phyloP scores from a whole-genome alignment of 2,888 invertebrate species.

The Eucera pruinosa region DNA sequence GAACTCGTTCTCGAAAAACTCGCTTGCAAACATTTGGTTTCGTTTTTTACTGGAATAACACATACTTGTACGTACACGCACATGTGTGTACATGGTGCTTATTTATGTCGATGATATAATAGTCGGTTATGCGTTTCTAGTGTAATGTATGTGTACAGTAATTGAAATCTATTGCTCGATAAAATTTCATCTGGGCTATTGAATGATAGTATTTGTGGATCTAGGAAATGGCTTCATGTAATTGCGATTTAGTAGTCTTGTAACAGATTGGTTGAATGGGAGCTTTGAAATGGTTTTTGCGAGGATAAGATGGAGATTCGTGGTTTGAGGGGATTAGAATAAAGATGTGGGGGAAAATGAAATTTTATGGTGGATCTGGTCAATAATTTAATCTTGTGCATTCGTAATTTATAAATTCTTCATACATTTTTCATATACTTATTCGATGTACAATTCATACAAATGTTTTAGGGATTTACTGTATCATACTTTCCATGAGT shows the following conservation, averaged over 20 bases:
- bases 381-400: no score
- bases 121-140: not conserved
- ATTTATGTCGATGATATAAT: conserved; percentile 14
- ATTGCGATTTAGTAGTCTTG: conserved; percentile 7
- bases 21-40: not conserved
- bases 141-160: not conserved
- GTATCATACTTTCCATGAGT: no score
- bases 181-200: not conserved
- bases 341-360: not conserved
- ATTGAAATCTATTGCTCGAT: conserved; percentile 29
- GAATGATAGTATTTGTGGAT: not conserved
- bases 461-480: no score
- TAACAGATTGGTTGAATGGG: not conserved
- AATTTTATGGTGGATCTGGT: not conserved
- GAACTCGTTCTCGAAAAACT: conserved; percentile 12
- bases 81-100: not conserved
- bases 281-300: not conserved
- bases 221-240: not conserved
- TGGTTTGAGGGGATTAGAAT: no score
- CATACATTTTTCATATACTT: no score
- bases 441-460: no score
- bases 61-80: not conserved
- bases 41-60: not conserved
- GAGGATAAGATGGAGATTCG: not conserved
- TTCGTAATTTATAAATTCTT: no score